Percentiles rank a stretch among this genome's conserved stretches.
phyloP scores from a whole-genome alignment of 1,140 invertebrate species.

The Magallana angulata region DNA sequence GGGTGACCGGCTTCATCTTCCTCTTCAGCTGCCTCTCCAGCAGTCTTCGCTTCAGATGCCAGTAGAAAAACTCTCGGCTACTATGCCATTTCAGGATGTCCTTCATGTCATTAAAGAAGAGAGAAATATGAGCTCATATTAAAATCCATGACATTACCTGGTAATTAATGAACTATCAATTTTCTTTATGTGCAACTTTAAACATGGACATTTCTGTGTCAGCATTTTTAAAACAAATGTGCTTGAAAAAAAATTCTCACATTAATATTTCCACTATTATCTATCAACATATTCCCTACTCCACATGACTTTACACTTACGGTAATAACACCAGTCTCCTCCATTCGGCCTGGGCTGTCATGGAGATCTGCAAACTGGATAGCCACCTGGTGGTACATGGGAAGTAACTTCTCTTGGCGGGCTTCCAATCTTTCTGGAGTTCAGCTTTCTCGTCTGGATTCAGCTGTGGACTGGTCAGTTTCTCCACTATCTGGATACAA shows the following conservation, averaged over 20 bases:
- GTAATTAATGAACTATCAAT: too few species aligned
- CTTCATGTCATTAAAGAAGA: conserved; percentile 75
- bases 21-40: conserved; percentile 85
- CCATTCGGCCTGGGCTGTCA: conserved; percentile 97
- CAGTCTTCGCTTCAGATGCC: conserved; percentile 88
- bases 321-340: conserved; percentile 94
- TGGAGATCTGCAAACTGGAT: conserved; percentile 98
- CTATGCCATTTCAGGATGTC: conserved; percentile 94
- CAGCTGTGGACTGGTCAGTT: conserved; percentile 74
- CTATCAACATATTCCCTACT: background rate
- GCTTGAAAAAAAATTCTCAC: background rate
- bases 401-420: conserved; percentile 88
- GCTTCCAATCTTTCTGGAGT: conserved; percentile 87
- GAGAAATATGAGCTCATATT: too few species aligned
- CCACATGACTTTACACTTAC: conserved; percentile 77
- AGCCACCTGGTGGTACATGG: conserved; percentile 94
- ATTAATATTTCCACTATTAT: background rate
- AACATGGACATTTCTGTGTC: background rate
- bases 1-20: conserved; percentile 86
- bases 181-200: background rate
- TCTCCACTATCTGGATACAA: conserved; percentile 74
- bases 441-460: conserved; percentile 80
- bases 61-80: conserved; percentile 90
- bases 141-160: too few species aligned
- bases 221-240: background rate